Evolutionary conservation across 64 coral and sea anemone species (phyloP).

Genomic region (Dendrophyllia cribrosa): DNA sequence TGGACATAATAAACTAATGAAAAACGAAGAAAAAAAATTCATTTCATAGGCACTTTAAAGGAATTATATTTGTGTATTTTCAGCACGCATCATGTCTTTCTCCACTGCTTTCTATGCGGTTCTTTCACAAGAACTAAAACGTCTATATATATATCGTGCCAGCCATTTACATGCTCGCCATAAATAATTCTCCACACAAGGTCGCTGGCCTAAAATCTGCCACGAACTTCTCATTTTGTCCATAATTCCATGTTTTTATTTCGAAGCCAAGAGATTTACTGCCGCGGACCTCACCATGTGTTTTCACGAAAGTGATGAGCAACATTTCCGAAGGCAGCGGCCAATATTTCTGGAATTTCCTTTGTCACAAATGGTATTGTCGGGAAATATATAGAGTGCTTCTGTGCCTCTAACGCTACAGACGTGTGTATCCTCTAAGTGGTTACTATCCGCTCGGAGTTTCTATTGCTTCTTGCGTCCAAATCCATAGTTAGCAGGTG

Average conservation of each 20-base stretch:
- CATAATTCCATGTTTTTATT: too few relatives aligned
- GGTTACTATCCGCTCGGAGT: not conserved
- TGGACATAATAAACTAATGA: too few relatives aligned
- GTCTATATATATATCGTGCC: not conserved
- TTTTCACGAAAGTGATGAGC: too few relatives aligned
- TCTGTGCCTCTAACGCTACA: not conserved
- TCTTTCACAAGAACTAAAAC: not conserved
- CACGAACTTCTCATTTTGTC: not conserved
- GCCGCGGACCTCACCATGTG: not conserved
- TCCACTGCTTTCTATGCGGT: not conserved
- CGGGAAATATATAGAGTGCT: not conserved
- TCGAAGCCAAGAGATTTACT: not conserved
- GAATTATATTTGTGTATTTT: not conserved
- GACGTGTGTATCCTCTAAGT: not conserved
- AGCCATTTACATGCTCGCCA: not conserved
- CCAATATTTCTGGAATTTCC: not conserved
- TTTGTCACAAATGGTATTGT: not conserved
- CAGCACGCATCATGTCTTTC: not conserved
- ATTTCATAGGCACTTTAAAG: too few relatives aligned
- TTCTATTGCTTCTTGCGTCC: not conserved
- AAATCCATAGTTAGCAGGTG: not conserved
- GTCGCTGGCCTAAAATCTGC: not conserved
- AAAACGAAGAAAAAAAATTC: too few relatives aligned
- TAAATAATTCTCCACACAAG: conserved; percentile 18
- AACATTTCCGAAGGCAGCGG: too few relatives aligned